phyloP scores from a whole-genome alignment of 2,888 invertebrate genomes.

The Phalangium opilio region DNA sequence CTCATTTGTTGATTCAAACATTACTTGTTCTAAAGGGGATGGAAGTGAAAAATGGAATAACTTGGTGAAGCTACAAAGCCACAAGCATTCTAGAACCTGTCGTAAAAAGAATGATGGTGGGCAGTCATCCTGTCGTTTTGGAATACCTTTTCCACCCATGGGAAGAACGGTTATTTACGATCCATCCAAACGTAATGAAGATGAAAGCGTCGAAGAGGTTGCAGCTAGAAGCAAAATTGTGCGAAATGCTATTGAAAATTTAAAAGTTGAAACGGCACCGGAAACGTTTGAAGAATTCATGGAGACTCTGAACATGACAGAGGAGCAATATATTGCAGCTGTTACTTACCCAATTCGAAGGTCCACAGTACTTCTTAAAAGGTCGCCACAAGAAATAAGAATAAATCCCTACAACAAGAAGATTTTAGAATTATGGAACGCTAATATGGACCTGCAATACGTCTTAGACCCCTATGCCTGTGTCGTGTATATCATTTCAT shows the following conservation, averaged over 20 bases:
- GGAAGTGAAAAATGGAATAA: not conserved
- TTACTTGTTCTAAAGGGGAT: not conserved
- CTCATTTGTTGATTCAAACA: too few relatives aligned
- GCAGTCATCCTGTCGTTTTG: slow-evolving; percentile 1
- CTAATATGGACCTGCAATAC: too few relatives aligned
- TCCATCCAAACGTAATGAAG: slow-evolving; percentile 1
- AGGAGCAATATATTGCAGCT: slow-evolving; percentile 2
- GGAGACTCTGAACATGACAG: not conserved
- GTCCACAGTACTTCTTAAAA: slow-evolving; percentile 18
- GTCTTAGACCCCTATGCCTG: too few relatives aligned
- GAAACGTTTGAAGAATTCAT: too few relatives aligned
- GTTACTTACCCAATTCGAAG: slow-evolving; percentile 4
- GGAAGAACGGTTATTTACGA: not conserved
- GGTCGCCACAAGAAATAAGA: slow-evolving; percentile 17
- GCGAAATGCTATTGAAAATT: not conserved
- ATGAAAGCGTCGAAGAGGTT: not conserved
- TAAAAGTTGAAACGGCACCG: too few relatives aligned
- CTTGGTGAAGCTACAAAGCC: slow-evolving; percentile 1
- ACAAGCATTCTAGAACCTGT: slow-evolving; percentile 5
- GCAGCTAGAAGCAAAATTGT: slow-evolving; percentile 3
- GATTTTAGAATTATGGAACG: too few relatives aligned
- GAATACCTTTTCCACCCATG: slow-evolving; percentile 2
- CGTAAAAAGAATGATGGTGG: slow-evolving; percentile 5
- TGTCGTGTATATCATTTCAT: too few relatives aligned
- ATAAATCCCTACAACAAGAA: too few relatives aligned